Base-by-base conservation (phyloP, 2,888 invertebrate genomes). In the Cephus sareptanus region DNA sequence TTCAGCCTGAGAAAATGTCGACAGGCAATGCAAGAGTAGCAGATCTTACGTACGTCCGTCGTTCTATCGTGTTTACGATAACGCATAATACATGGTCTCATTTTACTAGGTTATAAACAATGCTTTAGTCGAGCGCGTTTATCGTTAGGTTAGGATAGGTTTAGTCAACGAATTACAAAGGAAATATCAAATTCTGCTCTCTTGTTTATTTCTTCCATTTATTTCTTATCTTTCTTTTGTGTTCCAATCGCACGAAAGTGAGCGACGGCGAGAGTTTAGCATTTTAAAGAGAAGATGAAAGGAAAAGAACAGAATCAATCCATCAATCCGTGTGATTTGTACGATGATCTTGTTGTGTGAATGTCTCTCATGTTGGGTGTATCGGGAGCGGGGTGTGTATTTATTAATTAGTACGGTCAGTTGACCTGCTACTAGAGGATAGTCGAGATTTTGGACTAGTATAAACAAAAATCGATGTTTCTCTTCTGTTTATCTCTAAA, bases 351-450 rank as follows among this genome's bases (percentile, higher is more conserved):
- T 56, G 4, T 40, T 15, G 23, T 56, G 85, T 89, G 83, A 87
- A 84, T 86, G 84, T 88, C 87, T 87, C 85, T 87, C 85, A 84
- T 89, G 87, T 87, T 89, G 89, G 85, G 85, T 88, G 88, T 88
- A 88, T 85, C 81, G 84, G 84, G 81, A 84, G 85, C 85, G 85
- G 84, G 86, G 88, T 88, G 85, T 86, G 88, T 89, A 90, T 89
- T 89, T 89, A 89, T 90, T 89, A 85, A 84, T 86, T 31, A 2
- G 71, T 71, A 34, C 23, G 56, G 56, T 56, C 56, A 56, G 23
- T 23, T 56, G 56, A 56, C 56, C 56, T 9, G 56, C 56, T 56
- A 23, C 56, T 56, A 56, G 56, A 56, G 23, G 56, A 9, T 56
- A 56, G 56, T 56, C 56, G 56, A 56, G 34, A 34, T 79, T 69